phyloP scores from a whole-genome alignment of 1,140 invertebrate genomes.

The Maniola jurtina region DNA sequence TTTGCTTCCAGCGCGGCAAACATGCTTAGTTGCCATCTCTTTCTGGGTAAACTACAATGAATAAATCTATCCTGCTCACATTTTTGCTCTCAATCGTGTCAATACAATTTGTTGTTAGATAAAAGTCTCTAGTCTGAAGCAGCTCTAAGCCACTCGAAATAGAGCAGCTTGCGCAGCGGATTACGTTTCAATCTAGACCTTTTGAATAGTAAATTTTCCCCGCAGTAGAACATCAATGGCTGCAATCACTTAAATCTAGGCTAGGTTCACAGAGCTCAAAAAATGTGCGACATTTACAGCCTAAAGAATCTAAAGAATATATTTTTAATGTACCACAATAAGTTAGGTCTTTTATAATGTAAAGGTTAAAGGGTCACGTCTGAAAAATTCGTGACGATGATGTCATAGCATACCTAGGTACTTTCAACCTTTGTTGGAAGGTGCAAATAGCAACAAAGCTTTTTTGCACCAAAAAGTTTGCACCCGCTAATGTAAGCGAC shows the following conservation, averaged over 20 bases:
- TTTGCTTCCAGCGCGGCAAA: no score
- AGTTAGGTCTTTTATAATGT: not conserved
- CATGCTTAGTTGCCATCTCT: no score
- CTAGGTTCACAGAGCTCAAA: not conserved
- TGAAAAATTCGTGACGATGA: not conserved
- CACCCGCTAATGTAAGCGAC: no score
- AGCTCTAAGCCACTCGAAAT: not conserved
- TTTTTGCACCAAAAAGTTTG: no score
- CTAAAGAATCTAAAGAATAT: not conserved
- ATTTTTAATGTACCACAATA: slow-evolving; percentile 7
- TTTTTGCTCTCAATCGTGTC: no score
- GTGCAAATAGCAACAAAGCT: no score
- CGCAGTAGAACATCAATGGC: slow-evolving; percentile 17
- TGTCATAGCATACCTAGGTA: not conserved
- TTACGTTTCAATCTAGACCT: slow-evolving; percentile 20
- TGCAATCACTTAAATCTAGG: slow-evolving; percentile 7
- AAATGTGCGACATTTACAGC: slow-evolving; percentile 1
- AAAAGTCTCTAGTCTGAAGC: not conserved
- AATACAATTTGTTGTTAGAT: no score
- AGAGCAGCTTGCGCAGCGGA: slow-evolving; percentile 16
- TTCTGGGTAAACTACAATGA: no score
- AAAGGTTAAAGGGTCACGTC: not conserved
- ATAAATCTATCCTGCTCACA: no score
- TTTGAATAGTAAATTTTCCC: slow-evolving; percentile 23
- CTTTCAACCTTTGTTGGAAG: not conserved